Evolutionary conservation across 37 sponge, comb jelly and placozoan genomes (phyloP), one percentile per base, ranked within the genome.

Genomic region (Crambe crambe): DNA sequence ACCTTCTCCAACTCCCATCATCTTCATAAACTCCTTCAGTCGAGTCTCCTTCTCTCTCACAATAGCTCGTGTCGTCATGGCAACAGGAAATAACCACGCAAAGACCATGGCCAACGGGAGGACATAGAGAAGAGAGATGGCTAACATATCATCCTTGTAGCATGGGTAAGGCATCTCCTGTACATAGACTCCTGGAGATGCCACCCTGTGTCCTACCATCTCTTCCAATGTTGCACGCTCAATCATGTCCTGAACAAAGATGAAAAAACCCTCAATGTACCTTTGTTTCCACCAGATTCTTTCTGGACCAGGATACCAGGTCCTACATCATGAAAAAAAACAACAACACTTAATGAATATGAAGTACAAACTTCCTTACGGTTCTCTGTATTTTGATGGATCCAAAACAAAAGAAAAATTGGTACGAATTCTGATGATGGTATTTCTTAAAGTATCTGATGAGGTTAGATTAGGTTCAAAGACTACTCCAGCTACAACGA

Each of bases 151-250:
- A 58, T 60, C 23, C 29, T 78, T 68, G 76, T 84, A 96, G 76
- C 99, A 96, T 2, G 99, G 99, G 68, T 96, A 98, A 27, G 99
- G 93, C 83, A 98, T 88, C 86, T 94, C 87, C 62, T 98, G 95
- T 37, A 96, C 12, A 72, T 96, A 98, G 23, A 73, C 82, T 21
- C 93, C 98, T 31, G 97, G 97, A 2, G 75, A 31, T 4, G 81
- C 73, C 15, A 85, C 72, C 20, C 44, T 86, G 42, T 42, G 65
- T 23, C 61, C 42, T 2, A 76, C 26, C 9, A 90, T 72, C 72
- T 78, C 70, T 60, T 93, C 89, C 10, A 90, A 66, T 22, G 83
- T 54, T 21, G 95, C 97, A 32, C 99, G 73, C 82, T 98, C 99
- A 10, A 96, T 72, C 88, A 96, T 89, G 75, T 98, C 99, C 30